These are phyloP conservation scores for Argopecten irradians DNA, from an alignment of 1,140 invertebrate species.

Conservation along the genomic window DNA sequence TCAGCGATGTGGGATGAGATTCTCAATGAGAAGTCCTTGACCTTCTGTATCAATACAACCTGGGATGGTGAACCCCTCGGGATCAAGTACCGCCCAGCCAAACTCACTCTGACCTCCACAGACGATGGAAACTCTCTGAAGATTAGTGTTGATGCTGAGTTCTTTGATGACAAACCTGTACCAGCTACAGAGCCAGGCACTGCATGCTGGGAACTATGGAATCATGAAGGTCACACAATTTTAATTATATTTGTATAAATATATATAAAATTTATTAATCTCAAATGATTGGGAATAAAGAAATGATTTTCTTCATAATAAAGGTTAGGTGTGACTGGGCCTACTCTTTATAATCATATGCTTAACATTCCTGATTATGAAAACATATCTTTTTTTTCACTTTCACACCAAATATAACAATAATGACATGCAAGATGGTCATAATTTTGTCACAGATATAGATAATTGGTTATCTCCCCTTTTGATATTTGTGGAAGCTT, in stretches of 20 bases:
- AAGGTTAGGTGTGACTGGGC: too few species aligned
- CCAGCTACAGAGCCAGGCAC: conserved; percentile 67
- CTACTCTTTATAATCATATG: too few species aligned
- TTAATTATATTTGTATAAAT: too few species aligned
- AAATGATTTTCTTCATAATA: too few species aligned
- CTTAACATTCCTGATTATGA: too few species aligned
- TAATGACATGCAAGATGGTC: too few species aligned
- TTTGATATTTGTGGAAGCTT: too few species aligned
- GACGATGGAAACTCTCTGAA: background rate
- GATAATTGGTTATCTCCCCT: conserved; percentile 35
- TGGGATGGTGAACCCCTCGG: background rate
- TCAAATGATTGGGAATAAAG: too few species aligned
- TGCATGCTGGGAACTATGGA: conserved; percentile 76
- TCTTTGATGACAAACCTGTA: conserved; percentile 74
- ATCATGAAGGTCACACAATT: conserved; percentile 76
- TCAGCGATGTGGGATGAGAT: conserved; percentile 43
- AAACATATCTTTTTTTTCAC: too few species aligned
- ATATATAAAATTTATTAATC: too few species aligned
- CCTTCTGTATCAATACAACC: conserved; percentile 21
- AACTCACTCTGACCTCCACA: background rate
- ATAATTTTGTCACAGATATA: too few species aligned
- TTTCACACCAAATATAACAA: too few species aligned
- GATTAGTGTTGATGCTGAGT: conserved; percentile 64
- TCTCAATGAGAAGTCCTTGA: background rate
- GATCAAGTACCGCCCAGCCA: background rate